These are phyloP conservation scores for Acanthacorydalis orientalis DNA, from an alignment of 2,888 invertebrate species.

Conservation along the genomic window DNA sequence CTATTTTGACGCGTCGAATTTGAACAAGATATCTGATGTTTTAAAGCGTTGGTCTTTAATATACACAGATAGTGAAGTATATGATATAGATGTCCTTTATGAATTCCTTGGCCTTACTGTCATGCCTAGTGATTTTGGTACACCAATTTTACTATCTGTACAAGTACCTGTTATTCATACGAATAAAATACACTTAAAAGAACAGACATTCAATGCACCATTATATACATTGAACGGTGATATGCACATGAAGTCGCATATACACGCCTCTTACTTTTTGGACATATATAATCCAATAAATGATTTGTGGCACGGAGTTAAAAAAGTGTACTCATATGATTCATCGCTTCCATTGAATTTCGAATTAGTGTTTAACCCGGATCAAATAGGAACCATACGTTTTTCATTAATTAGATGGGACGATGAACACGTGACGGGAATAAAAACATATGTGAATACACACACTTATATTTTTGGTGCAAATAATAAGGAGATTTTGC, in stretches of 20 bases:
- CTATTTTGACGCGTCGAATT: neutral
- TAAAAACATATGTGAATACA: conserved; percentile 18
- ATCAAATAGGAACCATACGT: conserved; percentile 18
- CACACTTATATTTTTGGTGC: conserved; percentile 21
- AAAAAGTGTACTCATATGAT: conserved; percentile 18
- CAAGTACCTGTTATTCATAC: neutral
- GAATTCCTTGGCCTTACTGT: neutral
- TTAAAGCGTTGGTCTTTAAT: no score
- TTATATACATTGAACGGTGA: neutral
- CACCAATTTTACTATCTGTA: neutral
- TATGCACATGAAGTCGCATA: neutral
- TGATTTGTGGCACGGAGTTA: conserved; percentile 26
- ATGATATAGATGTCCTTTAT: neutral
- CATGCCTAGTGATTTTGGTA: conserved; percentile 2
- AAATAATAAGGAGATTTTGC: conserved; percentile 14
- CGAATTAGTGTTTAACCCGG: conserved; percentile 15
- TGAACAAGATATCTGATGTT: no score
- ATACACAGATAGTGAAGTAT: neutral
- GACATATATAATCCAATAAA: conserved; percentile 27
- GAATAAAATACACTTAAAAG: neutral
- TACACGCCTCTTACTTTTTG: conserved; percentile 19
- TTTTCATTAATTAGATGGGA: conserved; percentile 15
- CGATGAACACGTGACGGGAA: conserved; percentile 15
- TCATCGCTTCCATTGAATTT: conserved; percentile 17
- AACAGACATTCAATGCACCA: no score